Conservation (phyloP, 2,888 invertebrate genomes). For the Tillus elongatus region DNA sequence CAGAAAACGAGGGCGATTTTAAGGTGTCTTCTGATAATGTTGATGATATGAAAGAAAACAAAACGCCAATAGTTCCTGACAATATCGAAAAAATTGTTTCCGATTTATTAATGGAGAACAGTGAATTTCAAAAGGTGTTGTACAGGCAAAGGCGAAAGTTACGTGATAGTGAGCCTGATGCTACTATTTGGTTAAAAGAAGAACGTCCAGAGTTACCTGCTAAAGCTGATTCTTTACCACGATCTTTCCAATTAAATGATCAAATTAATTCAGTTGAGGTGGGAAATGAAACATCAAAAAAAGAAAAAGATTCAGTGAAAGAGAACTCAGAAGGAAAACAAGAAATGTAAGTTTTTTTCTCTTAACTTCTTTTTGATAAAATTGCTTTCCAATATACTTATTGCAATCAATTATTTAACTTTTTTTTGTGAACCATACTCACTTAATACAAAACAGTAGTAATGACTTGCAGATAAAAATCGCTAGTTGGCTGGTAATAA, state of each 20-base stretch:
- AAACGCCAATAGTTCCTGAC: constrained; percentile 44
- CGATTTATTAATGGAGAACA: constrained; percentile 71
- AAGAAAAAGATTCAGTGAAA: constrained; percentile 28
- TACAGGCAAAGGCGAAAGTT: constrained; percentile 59
- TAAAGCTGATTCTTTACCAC: constrained; percentile 68
- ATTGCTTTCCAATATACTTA: too few species aligned
- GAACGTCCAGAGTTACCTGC: constrained; percentile 57
- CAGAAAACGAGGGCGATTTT: constrained; percentile 17
- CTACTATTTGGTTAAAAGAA: constrained; percentile 60
- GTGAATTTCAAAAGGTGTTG: constrained; percentile 69
- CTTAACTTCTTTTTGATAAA: too few species aligned
- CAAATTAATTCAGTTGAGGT: constrained; percentile 45
- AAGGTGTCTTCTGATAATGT: constrained; percentile 31
- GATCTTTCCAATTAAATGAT: constrained; percentile 63
- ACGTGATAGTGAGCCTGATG: constrained; percentile 38
- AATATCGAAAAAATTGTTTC: constrained; percentile 71
- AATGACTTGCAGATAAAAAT: too few species aligned
- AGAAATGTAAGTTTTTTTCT: too few species aligned
- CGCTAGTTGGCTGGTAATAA: too few species aligned
- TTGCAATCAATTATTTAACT: too few species aligned
- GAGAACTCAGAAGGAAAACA: constrained; percentile 23
- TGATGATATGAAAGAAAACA: constrained; percentile 43
- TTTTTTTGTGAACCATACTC: too few species aligned
- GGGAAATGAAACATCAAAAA: constrained; percentile 37
- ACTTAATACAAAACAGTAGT: too few species aligned